A percentile compares a stretch with the other conserved stretches of the same genome.
Conservation (phyloP, 2,888 invertebrate species). For the Pseudococcus longispinus region DNA sequence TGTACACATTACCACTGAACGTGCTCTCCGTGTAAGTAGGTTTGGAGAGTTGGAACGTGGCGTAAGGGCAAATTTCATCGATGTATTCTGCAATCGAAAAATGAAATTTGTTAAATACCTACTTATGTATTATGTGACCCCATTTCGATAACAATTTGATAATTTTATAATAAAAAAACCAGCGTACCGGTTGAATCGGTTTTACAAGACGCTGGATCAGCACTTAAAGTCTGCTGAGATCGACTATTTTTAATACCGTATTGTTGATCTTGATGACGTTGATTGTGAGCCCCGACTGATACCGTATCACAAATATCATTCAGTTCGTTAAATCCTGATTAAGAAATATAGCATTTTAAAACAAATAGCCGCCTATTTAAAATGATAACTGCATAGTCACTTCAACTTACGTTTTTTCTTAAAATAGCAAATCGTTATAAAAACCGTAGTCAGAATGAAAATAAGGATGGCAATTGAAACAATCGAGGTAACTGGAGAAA, state of each 20-base stretch:
- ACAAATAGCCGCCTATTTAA: neutral
- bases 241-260: slow-evolving; percentile 72
- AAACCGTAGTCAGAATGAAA: slow-evolving; percentile 52
- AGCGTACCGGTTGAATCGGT: slow-evolving; percentile 61
- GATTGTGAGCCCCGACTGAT: slow-evolving; percentile 72
- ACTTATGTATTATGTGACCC: neutral
- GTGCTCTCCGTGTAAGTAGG: slow-evolving; percentile 84
- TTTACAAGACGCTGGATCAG: slow-evolving; percentile 69
- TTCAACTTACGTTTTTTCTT: slow-evolving; percentile 52
- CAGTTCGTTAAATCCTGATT: slow-evolving; percentile 23
- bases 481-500: slow-evolving; percentile 53
- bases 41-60: slow-evolving; percentile 88
- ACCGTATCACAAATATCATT: slow-evolving; percentile 63
- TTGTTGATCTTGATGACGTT: slow-evolving; percentile 79
- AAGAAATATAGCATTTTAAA: no score
- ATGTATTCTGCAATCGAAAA: slow-evolving; percentile 76
- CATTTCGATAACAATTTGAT: neutral
- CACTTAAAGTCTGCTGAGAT: slow-evolving; percentile 64
- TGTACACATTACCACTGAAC: slow-evolving; percentile 87
- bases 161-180: neutral
- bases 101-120: neutral
- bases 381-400: neutral
- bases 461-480: slow-evolving; percentile 51
- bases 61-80: slow-evolving; percentile 92
- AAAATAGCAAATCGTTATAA: slow-evolving; percentile 51